Percentiles rank a stretch among this genome's conserved stretches.
These are phyloP conservation scores for Anolis sagrei DNA, from an alignment of 2,113 vertebrate species.

Conservation along the genomic window DNA sequence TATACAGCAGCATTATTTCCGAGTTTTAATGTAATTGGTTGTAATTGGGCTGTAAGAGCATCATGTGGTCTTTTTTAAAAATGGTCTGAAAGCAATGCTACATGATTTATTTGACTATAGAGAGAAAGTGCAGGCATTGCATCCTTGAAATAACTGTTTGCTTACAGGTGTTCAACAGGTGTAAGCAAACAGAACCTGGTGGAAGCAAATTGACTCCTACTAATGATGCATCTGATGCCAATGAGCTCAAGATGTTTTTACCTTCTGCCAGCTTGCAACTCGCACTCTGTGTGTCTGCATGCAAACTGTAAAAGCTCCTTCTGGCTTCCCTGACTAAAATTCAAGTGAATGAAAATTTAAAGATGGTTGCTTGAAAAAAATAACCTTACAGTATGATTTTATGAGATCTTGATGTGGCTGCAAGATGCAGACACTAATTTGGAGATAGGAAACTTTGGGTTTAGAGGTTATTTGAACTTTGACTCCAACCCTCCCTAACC, in stretches of 20 bases:
- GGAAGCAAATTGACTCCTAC: not conserved
- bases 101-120: not conserved
- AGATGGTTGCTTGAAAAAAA: conserved; percentile 5
- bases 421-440: not conserved
- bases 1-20: not conserved
- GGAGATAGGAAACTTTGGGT: no score
- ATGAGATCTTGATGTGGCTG: not conserved
- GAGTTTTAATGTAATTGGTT: not conserved
- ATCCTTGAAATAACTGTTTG: not conserved
- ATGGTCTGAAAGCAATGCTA: not conserved
- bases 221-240: not conserved
- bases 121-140: not conserved
- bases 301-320: not conserved
- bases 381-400: not conserved
- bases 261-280: not conserved
- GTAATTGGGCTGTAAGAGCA: not conserved
- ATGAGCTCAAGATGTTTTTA: not conserved
- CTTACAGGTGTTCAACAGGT: not conserved
- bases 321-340: not conserved
- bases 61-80: not conserved
- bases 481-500: no score
- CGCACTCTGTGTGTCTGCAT: not conserved
- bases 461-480: no score
- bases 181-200: not conserved
- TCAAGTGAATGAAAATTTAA: not conserved